Percentiles rank a stretch among this genome's conserved stretches.
Evolutionary conservation across 2,888 invertebrate genomes (phyloP).

Genomic region (Chydorus sphaericus): DNA sequence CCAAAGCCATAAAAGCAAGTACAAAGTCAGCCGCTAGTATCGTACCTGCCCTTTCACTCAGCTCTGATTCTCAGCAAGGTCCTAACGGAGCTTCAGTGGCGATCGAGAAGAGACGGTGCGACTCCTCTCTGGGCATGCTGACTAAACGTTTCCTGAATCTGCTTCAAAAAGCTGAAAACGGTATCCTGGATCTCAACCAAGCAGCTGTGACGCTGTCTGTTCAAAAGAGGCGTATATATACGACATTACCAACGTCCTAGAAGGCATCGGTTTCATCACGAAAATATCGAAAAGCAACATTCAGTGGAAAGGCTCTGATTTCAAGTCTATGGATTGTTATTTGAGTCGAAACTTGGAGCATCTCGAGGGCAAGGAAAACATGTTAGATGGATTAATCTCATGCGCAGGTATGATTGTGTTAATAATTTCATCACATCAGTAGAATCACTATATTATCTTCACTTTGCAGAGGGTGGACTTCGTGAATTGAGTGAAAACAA

Average conservation of each 20-base stretch:
- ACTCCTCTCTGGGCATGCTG: conserved; percentile 85
- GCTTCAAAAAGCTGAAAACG: conserved; percentile 72
- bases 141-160: conserved; percentile 90
- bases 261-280: conserved; percentile 87
- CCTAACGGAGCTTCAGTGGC: not conserved
- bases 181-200: conserved; percentile 75
- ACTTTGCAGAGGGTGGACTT: conserved; percentile 40
- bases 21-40: conserved; percentile 29
- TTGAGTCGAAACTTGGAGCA: conserved; percentile 38
- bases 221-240: conserved; percentile 90
- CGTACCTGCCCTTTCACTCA: conserved; percentile 12
- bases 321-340: not conserved
- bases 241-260: conserved; percentile 91
- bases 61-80: conserved; percentile 24
- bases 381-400: conserved; percentile 51
- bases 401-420: conserved; percentile 25
- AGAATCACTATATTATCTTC: not conserved
- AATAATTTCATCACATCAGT: not conserved
- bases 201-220: conserved; percentile 79
- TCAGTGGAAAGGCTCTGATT: conserved; percentile 57
- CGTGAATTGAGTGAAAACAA: conserved; percentile 42
- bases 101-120: conserved; percentile 42
- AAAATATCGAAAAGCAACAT: conserved; percentile 96
- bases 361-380: conserved; percentile 58
- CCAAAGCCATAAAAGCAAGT: conserved; percentile 35